Evolutionary conservation across 2,113 vertebrate species (phyloP).

Genomic region (Macquaria australasica): DNA sequence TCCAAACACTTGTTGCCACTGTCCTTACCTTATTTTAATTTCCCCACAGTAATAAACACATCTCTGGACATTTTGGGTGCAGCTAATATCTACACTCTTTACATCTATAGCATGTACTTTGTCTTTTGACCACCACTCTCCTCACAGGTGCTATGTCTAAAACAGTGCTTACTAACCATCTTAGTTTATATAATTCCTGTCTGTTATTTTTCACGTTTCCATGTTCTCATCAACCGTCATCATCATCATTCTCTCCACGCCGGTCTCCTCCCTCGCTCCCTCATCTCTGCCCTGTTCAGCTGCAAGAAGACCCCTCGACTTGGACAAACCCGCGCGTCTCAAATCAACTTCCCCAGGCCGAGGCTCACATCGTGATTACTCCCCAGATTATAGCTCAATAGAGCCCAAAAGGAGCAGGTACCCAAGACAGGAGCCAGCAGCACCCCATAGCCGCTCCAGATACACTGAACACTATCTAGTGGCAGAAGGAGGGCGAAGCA

Average conservation of each 20-base stretch:
- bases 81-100: neutral
- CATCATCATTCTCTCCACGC: conserved; percentile 32
- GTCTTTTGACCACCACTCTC: conserved; percentile 16
- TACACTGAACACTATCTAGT: conserved; percentile 57
- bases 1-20: neutral
- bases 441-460: conserved; percentile 54
- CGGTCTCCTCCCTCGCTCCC: conserved; percentile 6
- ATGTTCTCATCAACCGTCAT: conserved; percentile 56
- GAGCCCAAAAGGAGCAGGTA: conserved; percentile 71
- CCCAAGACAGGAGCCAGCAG: conserved; percentile 67
- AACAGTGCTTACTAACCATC: conserved; percentile 69
- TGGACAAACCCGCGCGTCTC: conserved; percentile 60
- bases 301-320: conserved; percentile 56
- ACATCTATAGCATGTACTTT: neutral
- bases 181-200: conserved; percentile 51
- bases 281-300: conserved; percentile 56
- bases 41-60: neutral
- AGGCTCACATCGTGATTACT: conserved; percentile 53
- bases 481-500: conserved; percentile 61
- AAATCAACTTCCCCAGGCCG: conserved; percentile 61
- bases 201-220: conserved; percentile 58
- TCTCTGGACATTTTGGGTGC: conserved; percentile 26
- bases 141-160: conserved; percentile 51
- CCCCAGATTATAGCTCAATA: conserved; percentile 68
- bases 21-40: neutral